A percentile compares a stretch with the other conserved stretches of the same genome.
Evolutionary conservation across 2,888 invertebrate species (phyloP).

Genomic region (Diogma glabrata): DNA sequence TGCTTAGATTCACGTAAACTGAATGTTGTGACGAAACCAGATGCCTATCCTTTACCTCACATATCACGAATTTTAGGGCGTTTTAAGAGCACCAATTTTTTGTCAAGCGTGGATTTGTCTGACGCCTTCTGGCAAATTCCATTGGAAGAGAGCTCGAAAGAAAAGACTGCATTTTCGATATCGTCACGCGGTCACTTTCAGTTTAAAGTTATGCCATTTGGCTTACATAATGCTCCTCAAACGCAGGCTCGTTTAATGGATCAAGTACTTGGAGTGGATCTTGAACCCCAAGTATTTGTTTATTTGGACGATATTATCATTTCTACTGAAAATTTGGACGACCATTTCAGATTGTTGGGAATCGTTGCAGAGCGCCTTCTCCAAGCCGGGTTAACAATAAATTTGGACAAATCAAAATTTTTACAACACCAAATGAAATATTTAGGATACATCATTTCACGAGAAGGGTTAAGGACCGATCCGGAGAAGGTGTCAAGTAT

Average conservation of each 20-base stretch:
- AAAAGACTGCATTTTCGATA: too few relatives aligned
- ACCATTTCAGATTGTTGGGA: slow-evolving; percentile 11
- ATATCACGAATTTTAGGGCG: slow-evolving; percentile 2
- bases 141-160: too few relatives aligned
- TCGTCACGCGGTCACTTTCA: too few relatives aligned
- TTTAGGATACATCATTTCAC: slow-evolving; percentile 19
- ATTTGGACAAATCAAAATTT: slow-evolving; percentile 16
- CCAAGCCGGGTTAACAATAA: too few relatives aligned
- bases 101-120: too few relatives aligned
- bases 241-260: too few relatives aligned
- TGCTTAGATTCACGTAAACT: too few relatives aligned
- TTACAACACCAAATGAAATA: slow-evolving; percentile 13
- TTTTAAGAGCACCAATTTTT: too few relatives aligned
- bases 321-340: neutral
- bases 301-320: slow-evolving; percentile 15
- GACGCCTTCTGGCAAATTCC: too few relatives aligned
- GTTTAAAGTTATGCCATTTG: slow-evolving; percentile 3
- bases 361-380: slow-evolving; percentile 13
- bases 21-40: too few relatives aligned
- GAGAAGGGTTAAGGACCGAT: slow-evolving; percentile 15
- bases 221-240: too few relatives aligned
- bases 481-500: slow-evolving; percentile 6
- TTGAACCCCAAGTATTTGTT: slow-evolving; percentile 15
- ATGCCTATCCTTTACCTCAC: slow-evolving; percentile 7
- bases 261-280: slow-evolving; percentile 14